Evolutionary conservation across 2,888 invertebrate species (phyloP).

Genomic region (Minunthozetes semirufus): DNA sequence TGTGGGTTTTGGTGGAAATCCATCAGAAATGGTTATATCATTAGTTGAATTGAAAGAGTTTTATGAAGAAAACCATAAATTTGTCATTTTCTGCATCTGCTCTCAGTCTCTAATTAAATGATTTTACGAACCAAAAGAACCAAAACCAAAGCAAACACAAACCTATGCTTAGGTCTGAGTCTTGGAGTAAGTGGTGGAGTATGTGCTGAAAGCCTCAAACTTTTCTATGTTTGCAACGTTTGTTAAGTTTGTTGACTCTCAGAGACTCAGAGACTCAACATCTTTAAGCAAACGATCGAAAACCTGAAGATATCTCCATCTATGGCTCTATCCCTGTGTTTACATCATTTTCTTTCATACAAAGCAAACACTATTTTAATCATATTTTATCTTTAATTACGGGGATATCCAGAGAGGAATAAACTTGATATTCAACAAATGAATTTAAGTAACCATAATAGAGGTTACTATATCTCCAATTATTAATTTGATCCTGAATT

Average conservation of each 20-base stretch:
- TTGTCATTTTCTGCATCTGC: slow-evolving; percentile 13
- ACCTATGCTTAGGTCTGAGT: background rate
- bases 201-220: too few species aligned
- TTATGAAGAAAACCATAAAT: slow-evolving; percentile 15
- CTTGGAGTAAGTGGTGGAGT: background rate
- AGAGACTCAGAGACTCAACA: too few species aligned
- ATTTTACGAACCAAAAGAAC: background rate
- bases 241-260: slow-evolving; percentile 3
- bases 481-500: too few species aligned
- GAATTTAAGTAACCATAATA: too few species aligned
- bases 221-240: background rate
- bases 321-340: background rate
- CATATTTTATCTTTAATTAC: too few species aligned
- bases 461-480: too few species aligned
- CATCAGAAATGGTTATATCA: background rate
- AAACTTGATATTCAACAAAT: too few species aligned
- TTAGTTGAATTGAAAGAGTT: background rate
- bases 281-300: background rate
- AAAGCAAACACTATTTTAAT: background rate
- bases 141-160: background rate
- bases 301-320: slow-evolving; percentile 6
- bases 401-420: too few species aligned
- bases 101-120: slow-evolving; percentile 11
- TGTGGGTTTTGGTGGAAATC: background rate
- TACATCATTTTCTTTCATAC: background rate